A percentile compares a stretch with the other conserved stretches of the same genome.
Evolutionary conservation across 2,888 invertebrate species (phyloP).

Genomic region (Eustalomyia histrio): DNA sequence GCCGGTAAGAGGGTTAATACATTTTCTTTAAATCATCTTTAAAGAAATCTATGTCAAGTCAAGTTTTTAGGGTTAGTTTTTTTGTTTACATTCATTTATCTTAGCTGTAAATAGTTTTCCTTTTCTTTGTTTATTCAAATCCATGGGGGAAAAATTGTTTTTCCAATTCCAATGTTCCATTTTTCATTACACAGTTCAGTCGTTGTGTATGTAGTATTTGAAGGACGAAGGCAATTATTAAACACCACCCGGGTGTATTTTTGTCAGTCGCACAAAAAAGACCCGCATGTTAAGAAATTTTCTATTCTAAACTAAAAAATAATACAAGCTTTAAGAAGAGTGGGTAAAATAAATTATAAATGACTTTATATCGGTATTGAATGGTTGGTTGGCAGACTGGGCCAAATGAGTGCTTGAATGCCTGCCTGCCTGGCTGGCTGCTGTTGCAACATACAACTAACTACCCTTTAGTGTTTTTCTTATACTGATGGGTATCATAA

Average conservation of each 20-base stretch:
- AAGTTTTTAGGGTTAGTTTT: neutral
- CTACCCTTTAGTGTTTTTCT: slow-evolving; percentile 42
- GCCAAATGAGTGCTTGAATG: neutral
- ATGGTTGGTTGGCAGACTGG: neutral
- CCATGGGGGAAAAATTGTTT: neutral
- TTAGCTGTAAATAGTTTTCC: neutral
- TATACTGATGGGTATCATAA: slow-evolving; percentile 44
- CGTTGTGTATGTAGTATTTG: neutral
- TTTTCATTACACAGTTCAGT: neutral
- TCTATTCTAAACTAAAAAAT: neutral
- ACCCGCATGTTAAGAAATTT: neutral
- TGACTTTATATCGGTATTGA: neutral
- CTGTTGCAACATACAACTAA: slow-evolving; percentile 17
- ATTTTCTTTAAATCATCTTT: neutral
- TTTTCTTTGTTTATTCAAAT: slow-evolving; percentile 1
- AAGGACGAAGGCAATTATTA: slow-evolving; percentile 41
- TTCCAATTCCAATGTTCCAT: neutral
- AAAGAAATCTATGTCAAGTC: neutral
- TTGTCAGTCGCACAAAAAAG: slow-evolving; percentile 10
- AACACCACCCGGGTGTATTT: slow-evolving; percentile 35
- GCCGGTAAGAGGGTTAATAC: neutral
- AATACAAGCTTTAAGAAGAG: slow-evolving; percentile 1
- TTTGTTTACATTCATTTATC: neutral
- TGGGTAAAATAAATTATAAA: neutral
- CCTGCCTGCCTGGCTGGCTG: neutral